Conservation (phyloP, 1,140 invertebrate genomes). For the Hormaphis cornu region DNA sequence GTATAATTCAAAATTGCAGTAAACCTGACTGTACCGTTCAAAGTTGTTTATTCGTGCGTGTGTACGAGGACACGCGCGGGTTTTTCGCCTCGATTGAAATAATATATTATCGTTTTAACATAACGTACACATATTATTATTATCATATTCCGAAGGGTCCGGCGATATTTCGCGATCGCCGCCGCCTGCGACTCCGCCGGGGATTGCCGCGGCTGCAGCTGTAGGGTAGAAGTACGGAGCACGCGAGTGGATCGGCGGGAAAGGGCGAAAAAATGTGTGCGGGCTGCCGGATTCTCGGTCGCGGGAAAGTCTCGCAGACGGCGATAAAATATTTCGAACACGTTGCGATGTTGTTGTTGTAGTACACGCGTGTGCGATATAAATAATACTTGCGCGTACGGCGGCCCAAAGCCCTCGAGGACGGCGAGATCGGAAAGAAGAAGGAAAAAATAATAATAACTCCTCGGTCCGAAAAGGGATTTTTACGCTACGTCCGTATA, state of each 20-base stretch:
- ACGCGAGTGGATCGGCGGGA: too few species aligned
- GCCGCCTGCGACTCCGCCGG: neutral
- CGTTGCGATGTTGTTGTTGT: too few species aligned
- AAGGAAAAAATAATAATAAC: constrained; percentile 15
- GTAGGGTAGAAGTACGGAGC: constrained; percentile 14
- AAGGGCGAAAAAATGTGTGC: neutral
- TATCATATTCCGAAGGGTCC: constrained; percentile 25
- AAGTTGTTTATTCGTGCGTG: too few species aligned
- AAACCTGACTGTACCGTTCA: too few species aligned
- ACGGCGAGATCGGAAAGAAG: neutral
- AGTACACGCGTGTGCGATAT: neutral
- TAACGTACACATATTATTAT: too few species aligned
- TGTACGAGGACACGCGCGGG: too few species aligned
- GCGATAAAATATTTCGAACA: constrained; percentile 31
- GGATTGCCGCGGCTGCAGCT: constrained; percentile 12
- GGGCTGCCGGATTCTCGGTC: too few species aligned
- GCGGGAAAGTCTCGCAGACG: constrained; percentile 22
- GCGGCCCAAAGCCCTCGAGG: constrained; percentile 1
- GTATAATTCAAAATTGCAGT: too few species aligned
- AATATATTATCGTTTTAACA: too few species aligned
- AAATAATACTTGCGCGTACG: too few species aligned
- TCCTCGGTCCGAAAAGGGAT: constrained; percentile 28
- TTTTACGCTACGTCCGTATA: constrained; percentile 23
- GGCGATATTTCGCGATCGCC: constrained; percentile 19
- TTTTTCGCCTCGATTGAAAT: too few species aligned